phyloP scores from a whole-genome alignment of 2,888 invertebrate genomes.

The Andricus curvator region DNA sequence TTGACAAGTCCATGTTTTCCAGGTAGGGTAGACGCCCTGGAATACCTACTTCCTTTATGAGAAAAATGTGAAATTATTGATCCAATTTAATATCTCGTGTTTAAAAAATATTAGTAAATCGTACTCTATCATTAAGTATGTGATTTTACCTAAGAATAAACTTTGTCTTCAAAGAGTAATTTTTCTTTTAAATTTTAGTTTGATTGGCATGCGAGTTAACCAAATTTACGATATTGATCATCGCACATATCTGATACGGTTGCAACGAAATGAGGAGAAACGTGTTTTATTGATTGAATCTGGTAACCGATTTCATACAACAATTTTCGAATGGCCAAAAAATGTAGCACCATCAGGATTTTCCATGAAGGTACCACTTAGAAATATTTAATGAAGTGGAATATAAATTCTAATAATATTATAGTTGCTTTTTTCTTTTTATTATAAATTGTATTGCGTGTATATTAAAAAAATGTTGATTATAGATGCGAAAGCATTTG shows the following conservation, averaged over 20 bases:
- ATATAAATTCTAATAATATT: neutral
- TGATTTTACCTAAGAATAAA: neutral
- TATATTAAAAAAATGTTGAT: slow-evolving; percentile 54
- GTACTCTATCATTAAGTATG: neutral
- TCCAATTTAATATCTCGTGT: too few relatives aligned
- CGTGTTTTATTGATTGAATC: slow-evolving; percentile 94
- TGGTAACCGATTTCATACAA: slow-evolving; percentile 95
- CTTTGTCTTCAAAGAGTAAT: slow-evolving; percentile 23
- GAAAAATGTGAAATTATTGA: too few relatives aligned
- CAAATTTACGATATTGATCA: slow-evolving; percentile 99
- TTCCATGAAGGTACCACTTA: slow-evolving; percentile 91
- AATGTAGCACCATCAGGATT: slow-evolving; percentile 96
- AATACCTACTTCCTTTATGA: too few relatives aligned
- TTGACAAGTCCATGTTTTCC: too few relatives aligned
- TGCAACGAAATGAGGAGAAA: slow-evolving; percentile 93
- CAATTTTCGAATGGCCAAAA: slow-evolving; percentile 99
- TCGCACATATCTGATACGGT: slow-evolving; percentile 94
- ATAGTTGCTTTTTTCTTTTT: neutral
- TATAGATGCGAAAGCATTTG: slow-evolving; percentile 95
- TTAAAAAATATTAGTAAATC: neutral
- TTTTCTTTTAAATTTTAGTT: slow-evolving; percentile 78
- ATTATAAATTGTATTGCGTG: neutral
- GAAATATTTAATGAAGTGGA: neutral
- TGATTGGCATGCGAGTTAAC: slow-evolving; percentile 94
- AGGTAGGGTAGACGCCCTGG: too few relatives aligned